These are phyloP conservation scores for Parnassius glacialis DNA, from an alignment of 2,888 invertebrate genomes.

Conservation along the genomic window DNA sequence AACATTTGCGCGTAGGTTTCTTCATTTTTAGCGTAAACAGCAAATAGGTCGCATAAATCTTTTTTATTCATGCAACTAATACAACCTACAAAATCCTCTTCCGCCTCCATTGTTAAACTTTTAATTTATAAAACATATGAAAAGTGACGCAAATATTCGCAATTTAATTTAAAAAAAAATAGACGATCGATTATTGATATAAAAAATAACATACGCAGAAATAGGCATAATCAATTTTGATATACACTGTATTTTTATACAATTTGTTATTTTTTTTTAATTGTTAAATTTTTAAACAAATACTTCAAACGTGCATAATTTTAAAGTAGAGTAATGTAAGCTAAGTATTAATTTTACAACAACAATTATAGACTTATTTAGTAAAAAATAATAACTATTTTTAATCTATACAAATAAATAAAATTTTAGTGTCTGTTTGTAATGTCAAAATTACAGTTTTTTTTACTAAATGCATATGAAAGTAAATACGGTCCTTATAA, in stretches of 20 bases:
- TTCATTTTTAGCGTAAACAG: constrained; percentile 63
- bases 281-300: too few relatives aligned
- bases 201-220: not conserved
- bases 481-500: too few relatives aligned
- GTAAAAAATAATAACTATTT: too few relatives aligned
- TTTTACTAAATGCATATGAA: too few relatives aligned
- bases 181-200: constrained; percentile 22
- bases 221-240: not conserved
- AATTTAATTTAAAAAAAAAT: constrained; percentile 20
- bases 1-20: constrained; percentile 71
- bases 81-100: constrained; percentile 72
- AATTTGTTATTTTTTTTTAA: not conserved
- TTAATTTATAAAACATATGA: constrained; percentile 29
- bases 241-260: not conserved
- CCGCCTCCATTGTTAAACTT: constrained; percentile 47
- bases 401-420: too few relatives aligned
- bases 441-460: too few relatives aligned
- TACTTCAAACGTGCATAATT: too few relatives aligned
- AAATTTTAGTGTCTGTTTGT: too few relatives aligned
- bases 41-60: constrained; percentile 76
- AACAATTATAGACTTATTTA: too few relatives aligned
- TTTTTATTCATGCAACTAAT: constrained; percentile 73
- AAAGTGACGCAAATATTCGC: constrained; percentile 22
- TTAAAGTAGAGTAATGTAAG: too few relatives aligned
- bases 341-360: too few relatives aligned